These are phyloP conservation scores for Engystomops pustulosus DNA, from an alignment of 2,113 vertebrate species.

Conservation along the genomic window DNA sequence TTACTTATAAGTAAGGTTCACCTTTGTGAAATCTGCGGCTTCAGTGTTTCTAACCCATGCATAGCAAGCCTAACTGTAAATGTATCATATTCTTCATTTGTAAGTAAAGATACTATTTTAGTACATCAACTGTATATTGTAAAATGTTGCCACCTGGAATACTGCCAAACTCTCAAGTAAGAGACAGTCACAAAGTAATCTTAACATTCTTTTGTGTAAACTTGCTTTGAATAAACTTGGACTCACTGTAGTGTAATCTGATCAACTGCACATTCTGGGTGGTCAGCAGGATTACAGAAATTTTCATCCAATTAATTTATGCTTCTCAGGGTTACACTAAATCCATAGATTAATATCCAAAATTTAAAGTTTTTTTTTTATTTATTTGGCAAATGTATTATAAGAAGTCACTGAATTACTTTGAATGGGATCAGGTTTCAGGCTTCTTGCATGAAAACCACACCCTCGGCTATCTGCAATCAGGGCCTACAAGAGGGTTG, in stretches of 20 bases:
- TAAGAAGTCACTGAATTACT: too few relatives aligned
- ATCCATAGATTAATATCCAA: conserved; percentile 33
- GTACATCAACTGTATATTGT: not conserved
- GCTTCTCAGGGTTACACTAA: not conserved
- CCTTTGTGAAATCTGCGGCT: not conserved
- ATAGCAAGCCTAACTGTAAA: not conserved
- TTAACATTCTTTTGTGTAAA: conserved; percentile 36
- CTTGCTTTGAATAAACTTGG: conserved; percentile 41
- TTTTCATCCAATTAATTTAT: conserved; percentile 47
- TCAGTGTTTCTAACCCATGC: not conserved
- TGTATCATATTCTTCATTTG: not conserved
- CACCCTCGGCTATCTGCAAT: too few relatives aligned
- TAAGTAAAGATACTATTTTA: not conserved
- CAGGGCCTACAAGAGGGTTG: too few relatives aligned
- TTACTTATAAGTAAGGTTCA: too few relatives aligned
- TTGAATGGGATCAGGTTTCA: too few relatives aligned
- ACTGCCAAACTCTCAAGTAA: conserved; percentile 18
- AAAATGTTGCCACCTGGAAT: not conserved
- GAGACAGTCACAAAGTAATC: not conserved
- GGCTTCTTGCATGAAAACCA: too few relatives aligned
- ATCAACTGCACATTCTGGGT: conserved; percentile 42
- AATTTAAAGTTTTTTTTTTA: too few relatives aligned
- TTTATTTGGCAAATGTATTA: too few relatives aligned
- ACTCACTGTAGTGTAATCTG: conserved; percentile 27
- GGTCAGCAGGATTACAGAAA: conserved; percentile 51